Percentiles rank a stretch among this genome's conserved stretches.
Evolutionary conservation across 1,140 invertebrate species (phyloP).

Genomic region (Tetraneura akinire): DNA sequence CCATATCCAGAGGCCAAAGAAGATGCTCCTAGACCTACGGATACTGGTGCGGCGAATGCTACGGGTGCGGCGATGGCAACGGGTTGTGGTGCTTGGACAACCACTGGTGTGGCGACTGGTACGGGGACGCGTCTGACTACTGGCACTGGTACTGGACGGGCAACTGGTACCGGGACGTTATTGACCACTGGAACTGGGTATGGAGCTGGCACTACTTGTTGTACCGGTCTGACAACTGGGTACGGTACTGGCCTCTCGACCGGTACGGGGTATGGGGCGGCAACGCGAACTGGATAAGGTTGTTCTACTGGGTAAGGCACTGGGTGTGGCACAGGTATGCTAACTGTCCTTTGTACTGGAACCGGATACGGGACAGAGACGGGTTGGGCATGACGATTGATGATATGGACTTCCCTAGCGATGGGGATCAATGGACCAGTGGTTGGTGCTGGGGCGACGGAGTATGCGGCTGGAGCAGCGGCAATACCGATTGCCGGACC

Average conservation of each 20-base stretch:
- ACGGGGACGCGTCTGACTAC: slow-evolving; percentile 37
- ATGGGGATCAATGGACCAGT: slow-evolving; percentile 20
- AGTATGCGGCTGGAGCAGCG: too few species aligned
- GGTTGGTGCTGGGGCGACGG: too few species aligned
- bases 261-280: slow-evolving; percentile 45
- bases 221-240: slow-evolving; percentile 35
- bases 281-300: slow-evolving; percentile 46
- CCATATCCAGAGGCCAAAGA: background rate
- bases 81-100: slow-evolving; percentile 30
- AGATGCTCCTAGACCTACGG: background rate
- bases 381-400: slow-evolving; percentile 43
- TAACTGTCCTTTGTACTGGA: slow-evolving; percentile 21
- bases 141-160: slow-evolving; percentile 46
- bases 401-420: slow-evolving; percentile 39
- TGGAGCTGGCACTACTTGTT: background rate
- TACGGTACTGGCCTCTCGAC: slow-evolving; percentile 51
- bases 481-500: too few species aligned
- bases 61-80: background rate
- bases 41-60: background rate
- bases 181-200: slow-evolving; percentile 44
- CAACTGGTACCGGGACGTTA: slow-evolving; percentile 49
- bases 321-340: slow-evolving; percentile 51
- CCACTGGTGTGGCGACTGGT: slow-evolving; percentile 23
- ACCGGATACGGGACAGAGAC: slow-evolving; percentile 51
- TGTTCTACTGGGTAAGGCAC: slow-evolving; percentile 49